These are phyloP conservation scores for Rhincodon typus DNA, from an alignment of 2,797 vertebrate species.

Conservation along the genomic window DNA sequence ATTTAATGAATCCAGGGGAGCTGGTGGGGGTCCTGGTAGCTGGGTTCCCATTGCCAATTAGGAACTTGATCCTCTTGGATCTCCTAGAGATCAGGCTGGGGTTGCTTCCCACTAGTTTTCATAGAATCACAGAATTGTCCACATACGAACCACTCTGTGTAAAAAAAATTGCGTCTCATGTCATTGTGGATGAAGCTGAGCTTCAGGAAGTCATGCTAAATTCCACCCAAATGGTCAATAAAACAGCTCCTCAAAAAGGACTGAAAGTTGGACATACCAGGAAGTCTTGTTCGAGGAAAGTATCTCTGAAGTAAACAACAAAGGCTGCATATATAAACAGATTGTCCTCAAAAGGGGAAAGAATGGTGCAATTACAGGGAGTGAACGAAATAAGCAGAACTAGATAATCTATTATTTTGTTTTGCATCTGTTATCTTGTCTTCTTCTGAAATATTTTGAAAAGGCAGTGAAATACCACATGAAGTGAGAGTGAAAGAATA, in stretches of 20 bases:
- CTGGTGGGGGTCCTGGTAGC: not conserved
- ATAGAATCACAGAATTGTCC: too few relatives aligned
- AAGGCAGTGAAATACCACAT: not conserved
- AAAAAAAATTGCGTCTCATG: too few relatives aligned
- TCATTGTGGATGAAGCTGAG: not conserved
- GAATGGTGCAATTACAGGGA: not conserved
- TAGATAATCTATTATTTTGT: not conserved
- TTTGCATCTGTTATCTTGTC: not conserved
- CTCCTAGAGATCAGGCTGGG: not conserved
- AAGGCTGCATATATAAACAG: not conserved
- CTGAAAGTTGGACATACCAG: not conserved
- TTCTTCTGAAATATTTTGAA: too few relatives aligned
- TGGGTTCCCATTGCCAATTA: not conserved
- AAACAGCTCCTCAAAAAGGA: not conserved
- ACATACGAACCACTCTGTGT: too few relatives aligned
- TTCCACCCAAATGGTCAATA: not conserved
- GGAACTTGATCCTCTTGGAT: not conserved
- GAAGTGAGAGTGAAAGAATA: not conserved
- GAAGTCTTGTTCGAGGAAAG: not conserved
- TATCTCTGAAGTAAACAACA: constrained; percentile 5
- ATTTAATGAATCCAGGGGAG: not conserved
- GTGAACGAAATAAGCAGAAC: not conserved
- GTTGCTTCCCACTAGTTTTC: not conserved
- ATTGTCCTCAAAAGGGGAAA: not conserved
- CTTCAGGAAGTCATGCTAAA: not conserved